Base-by-base conservation (phyloP, 2,113 vertebrate genomes). In the Atlantisia rogersi region DNA sequence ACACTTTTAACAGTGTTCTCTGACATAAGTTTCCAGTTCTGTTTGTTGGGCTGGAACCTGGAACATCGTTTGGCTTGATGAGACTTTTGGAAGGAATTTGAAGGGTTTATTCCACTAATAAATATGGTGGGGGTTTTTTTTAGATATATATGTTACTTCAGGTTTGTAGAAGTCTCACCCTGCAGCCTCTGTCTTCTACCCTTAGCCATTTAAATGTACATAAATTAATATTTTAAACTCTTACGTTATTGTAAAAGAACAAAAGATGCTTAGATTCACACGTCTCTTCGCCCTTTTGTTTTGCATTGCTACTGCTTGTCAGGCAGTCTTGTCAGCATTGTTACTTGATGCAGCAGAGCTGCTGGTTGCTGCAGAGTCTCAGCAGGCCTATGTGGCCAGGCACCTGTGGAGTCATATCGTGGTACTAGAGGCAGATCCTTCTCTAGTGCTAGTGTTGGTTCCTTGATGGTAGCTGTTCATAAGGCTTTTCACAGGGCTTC, bases 191-290 rank as follows among this genome's bases (percentile, higher is more conserved):
- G 9, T 92, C 85, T 90, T 86, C 62, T 93, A 59, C 80, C 64
- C 56, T 68, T 92, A 94, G 62, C 69, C 86, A 96, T 98, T 97
- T 94, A 96, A 97, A 95, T 94, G 88, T 88, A 94, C 71, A 68
- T 90, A 94, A 95, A 96, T 97, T 96, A 97, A 89, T 95, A 92
- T 95, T 89, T 96, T 95, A 96, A 94, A 81, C 94, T 94, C 75
- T 96, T 89, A 91, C 90, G 76, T 94, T 93, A 82, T 76, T 97
- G 65, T 89, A 96, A 88, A 96, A 46, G 67, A 97, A 94, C 96
- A 95, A 97, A 95, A 95, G 81, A 90, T 39, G 13, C 94, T 88
- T 88, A 44, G 12, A 42, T 69, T 91, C 68, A 65, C 56, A 64
- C 77, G 35, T 84, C 85, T 95, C 55, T 95, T 92, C 93, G 69